Conservation (phyloP, 2,888 invertebrate species). For the Agonum fuliginosum region DNA sequence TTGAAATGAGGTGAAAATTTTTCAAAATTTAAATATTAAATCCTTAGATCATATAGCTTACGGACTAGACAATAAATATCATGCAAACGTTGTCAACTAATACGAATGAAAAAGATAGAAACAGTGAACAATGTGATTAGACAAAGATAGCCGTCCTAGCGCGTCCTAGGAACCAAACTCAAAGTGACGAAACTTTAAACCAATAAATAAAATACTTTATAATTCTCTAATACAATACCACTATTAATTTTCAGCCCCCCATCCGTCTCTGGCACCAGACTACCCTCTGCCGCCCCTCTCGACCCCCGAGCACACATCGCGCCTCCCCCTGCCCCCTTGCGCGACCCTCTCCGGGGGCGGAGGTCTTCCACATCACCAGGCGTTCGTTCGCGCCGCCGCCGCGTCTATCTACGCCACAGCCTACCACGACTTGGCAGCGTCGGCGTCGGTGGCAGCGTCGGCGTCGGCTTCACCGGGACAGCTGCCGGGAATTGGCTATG, state of each 20-base stretch:
- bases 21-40: too few relatives aligned
- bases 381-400: conserved; percentile 52
- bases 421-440: conserved; percentile 53
- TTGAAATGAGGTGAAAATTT: too few relatives aligned
- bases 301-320: background rate
- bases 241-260: conserved; percentile 24
- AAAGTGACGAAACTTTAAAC: too few relatives aligned
- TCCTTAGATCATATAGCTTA: too few relatives aligned
- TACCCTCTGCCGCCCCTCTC: conserved; percentile 14
- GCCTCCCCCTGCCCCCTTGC: conserved; percentile 38
- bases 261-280: conserved; percentile 17
- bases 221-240: background rate
- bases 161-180: too few relatives aligned
- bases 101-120: too few relatives aligned
- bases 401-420: conserved; percentile 55
- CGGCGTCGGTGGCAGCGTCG: background rate
- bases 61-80: too few relatives aligned
- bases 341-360: conserved; percentile 40
- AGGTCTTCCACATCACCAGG: conserved; percentile 40
- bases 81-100: too few relatives aligned
- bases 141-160: too few relatives aligned
- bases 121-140: too few relatives aligned
- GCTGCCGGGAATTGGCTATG: background rate
- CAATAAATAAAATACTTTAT: too few relatives aligned
- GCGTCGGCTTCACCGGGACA: background rate